Evolutionary conservation across 2,797 vertebrate species (phyloP).

Genomic region (Smutsia temminckii): DNA sequence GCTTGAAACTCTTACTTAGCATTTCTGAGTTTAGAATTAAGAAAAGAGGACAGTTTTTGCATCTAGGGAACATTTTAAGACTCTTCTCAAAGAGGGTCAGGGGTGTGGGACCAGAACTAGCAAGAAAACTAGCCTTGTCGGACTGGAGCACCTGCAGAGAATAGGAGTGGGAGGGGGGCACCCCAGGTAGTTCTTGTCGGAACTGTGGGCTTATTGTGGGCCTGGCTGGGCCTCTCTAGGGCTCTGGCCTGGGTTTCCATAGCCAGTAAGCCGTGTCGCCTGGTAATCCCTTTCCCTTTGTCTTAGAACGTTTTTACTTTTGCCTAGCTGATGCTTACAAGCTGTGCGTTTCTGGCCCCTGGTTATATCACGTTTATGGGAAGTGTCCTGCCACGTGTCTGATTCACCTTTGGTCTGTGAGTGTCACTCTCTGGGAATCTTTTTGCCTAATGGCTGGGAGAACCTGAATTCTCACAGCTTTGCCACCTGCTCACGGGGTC

Average conservation of each 20-base stretch:
- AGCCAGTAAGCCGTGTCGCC: neutral
- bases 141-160: neutral
- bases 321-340: neutral
- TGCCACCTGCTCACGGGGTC: neutral
- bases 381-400: neutral
- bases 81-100: neutral
- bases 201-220: neutral
- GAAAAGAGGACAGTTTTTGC: neutral
- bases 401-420: neutral
- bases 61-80: neutral
- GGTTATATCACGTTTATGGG: neutral
- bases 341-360: neutral
- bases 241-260: neutral
- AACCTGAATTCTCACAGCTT: neutral
- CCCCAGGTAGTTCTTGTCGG: neutral
- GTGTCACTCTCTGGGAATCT: neutral
- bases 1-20: neutral
- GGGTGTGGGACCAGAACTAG: neutral
- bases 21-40: conserved; percentile 42
- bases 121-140: neutral
- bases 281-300: neutral
- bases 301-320: neutral
- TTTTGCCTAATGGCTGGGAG: neutral
- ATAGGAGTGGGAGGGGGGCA: neutral
- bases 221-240: neutral